Base-by-base conservation (phyloP, 1,140 invertebrate species). In the Eciton burchellii region DNA sequence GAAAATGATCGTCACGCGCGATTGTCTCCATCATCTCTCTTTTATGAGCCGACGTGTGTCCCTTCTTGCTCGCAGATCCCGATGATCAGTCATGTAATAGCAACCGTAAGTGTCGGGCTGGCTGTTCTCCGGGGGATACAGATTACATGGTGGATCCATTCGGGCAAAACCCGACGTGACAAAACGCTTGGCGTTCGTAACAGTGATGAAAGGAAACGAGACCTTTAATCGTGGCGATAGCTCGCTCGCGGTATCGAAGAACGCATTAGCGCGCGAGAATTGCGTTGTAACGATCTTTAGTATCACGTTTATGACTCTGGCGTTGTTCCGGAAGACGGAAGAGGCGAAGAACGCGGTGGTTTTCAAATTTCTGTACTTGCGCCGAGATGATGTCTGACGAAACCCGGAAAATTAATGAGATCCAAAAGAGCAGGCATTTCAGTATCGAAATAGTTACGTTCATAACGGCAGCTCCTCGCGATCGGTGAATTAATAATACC, bases 11-110 rank as follows among this genome's bases (percentile, higher is more conserved):
- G 59, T 43, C 21, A 35, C 19, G 56, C 65, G 1, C 16, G 21
- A 52, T 47, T 14, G 24, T 60, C 56, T 59, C 29, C 45, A 73
- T 86, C 86, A 56, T 83, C 52, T n/a, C 73, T 16, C 19, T 47
- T 45, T 77, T 63, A 57, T 43, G 49, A 81, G 82, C 59, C 57
- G 60, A 81, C 70, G 12, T 63, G 45, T 52, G n/a, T 45, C 59
- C 54, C 35, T 66, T 43, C 56, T 68, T 56, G n/a, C 19, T 29
- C 11, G 3, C 41, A 29, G 11, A 2, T 19, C 24, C 11, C 12
- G 2, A 12, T 47, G 16, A 79, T 70, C 62, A 68, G 47, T 77
- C 62, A 56, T 45, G 24, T 29, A 57, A 56, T 70, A 59, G 70
- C n/a, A 45, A 68, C 68, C 49, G 35, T 68, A 54, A 77, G 49